These are phyloP conservation scores for Brachionus asplanchnoidis DNA, from an alignment of 1,140 invertebrate genomes.

Conservation along the genomic window DNA sequence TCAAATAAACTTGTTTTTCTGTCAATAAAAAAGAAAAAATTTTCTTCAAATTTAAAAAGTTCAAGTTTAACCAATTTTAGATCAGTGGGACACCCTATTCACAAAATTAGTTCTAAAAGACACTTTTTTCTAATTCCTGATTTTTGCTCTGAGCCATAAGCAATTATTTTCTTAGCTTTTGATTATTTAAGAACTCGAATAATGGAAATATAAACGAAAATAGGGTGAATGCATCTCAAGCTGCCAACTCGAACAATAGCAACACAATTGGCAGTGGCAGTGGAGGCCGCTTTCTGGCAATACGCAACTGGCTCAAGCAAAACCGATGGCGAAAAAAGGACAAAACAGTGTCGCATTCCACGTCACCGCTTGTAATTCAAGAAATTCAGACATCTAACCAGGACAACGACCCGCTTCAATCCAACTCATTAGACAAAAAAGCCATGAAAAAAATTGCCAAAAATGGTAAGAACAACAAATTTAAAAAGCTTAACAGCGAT, in stretches of 20 bases:
- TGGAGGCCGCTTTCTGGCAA: constrained; percentile 35
- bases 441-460: constrained; percentile 9
- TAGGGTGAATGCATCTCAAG: not conserved
- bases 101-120: not conserved
- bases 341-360: not conserved
- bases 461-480: constrained; percentile 18
- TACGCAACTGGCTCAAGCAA: constrained; percentile 36
- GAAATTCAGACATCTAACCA: constrained; percentile 16
- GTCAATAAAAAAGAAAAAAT: not conserved
- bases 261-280: not conserved
- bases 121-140: not conserved
- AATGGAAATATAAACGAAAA: not conserved
- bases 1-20: not conserved
- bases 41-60: not conserved
- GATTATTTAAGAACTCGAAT: not conserved
- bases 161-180: not conserved
- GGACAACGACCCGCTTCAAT: not conserved
- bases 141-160: not conserved
- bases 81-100: not conserved
- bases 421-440: constrained; percentile 23
- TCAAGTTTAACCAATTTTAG: not conserved
- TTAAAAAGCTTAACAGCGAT: constrained; percentile 16
- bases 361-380: constrained; percentile 18
- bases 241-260: not conserved
- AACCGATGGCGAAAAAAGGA: constrained; percentile 37